Evolutionary conservation across 2,888 invertebrate genomes (phyloP), one percentile per base, ranked within the genome.

Genomic region (Pollenia labialis): DNA sequence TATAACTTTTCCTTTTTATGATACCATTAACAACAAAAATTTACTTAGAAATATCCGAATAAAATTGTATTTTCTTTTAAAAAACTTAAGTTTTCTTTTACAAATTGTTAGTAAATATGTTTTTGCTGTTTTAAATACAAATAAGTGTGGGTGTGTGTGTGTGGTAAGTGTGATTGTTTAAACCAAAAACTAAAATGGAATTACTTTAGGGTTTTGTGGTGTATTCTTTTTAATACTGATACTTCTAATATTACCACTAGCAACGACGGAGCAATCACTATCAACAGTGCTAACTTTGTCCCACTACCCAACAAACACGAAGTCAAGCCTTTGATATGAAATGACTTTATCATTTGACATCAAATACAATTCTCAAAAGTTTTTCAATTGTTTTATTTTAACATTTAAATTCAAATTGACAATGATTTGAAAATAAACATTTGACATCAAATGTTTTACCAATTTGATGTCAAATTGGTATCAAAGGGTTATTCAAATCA

Each of bases 131-230:
- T 2, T 32, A 32, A 32, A 32, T 32, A 32, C 32, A 32, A 32
- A 32, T 23, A 3, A 23, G 1, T 23, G 6, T 16, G 40, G 16
- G 42, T 42, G 11, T 56, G 72, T 81, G 48, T 74, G 54, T 76
- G 54, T 58, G 62, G 56, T 66, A 66, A 32, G 32, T 81, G 48
- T 81, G 68, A 81, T 82, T 83, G 54, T 81, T 81, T 46, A 62
- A 79, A 81, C 84, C 84, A 64, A 50, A 80, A 81, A 81, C 64
- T 83, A 74, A 87, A 87, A 74, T 77, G 40, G n/a, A 84, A 84
- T 87, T 68, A 81, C 72, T 87, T 81, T 71, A 66, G 81, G 80
- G 52, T 46, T 83, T 23, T 60, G 85, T 74, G 82, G 86, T 82
- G 76, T 85, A 75, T 72, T 75, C 40, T 74, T 77, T 82, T 62